Evolutionary conservation across 2,113 vertebrate genomes (phyloP).

Genomic region (Chelonoidis abingdonii): DNA sequence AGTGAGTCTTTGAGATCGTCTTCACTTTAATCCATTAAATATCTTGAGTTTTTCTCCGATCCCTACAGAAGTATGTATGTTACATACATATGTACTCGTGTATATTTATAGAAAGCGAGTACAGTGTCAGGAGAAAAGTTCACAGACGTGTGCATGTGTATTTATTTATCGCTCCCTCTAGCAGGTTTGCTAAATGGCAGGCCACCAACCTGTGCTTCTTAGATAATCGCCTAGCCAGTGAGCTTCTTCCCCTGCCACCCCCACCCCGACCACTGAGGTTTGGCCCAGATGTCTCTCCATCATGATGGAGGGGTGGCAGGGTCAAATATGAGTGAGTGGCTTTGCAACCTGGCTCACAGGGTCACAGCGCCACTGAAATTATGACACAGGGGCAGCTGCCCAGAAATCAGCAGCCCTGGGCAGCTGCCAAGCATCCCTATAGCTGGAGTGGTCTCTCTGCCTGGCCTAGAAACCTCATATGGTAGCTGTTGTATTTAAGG

Average conservation of each 20-base stretch:
- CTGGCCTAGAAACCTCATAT: background rate
- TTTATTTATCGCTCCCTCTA: background rate
- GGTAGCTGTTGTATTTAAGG: conserved; percentile 42
- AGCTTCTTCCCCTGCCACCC: too few relatives aligned
- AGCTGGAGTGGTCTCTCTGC: background rate
- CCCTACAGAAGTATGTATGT: background rate
- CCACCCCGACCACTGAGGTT: background rate
- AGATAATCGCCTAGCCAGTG: background rate
- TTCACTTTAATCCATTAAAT: background rate
- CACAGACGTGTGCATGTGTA: background rate
- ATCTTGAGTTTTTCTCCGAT: conserved; percentile 12
- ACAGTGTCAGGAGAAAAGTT: background rate
- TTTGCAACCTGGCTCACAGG: background rate
- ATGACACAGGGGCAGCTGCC: background rate
- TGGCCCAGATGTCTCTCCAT: background rate
- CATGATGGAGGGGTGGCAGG: background rate
- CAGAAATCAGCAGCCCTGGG: background rate
- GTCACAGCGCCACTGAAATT: background rate
- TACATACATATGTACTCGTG: background rate
- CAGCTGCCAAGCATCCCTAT: background rate
- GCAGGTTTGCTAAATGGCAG: conserved; percentile 1
- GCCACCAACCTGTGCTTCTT: conserved; percentile 45
- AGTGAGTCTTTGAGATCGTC: background rate
- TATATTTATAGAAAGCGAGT: conserved; percentile 21
- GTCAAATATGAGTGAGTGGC: background rate